Base-by-base conservation (phyloP, 1,140 invertebrate species). In the Amphibalanus amphitrite region DNA sequence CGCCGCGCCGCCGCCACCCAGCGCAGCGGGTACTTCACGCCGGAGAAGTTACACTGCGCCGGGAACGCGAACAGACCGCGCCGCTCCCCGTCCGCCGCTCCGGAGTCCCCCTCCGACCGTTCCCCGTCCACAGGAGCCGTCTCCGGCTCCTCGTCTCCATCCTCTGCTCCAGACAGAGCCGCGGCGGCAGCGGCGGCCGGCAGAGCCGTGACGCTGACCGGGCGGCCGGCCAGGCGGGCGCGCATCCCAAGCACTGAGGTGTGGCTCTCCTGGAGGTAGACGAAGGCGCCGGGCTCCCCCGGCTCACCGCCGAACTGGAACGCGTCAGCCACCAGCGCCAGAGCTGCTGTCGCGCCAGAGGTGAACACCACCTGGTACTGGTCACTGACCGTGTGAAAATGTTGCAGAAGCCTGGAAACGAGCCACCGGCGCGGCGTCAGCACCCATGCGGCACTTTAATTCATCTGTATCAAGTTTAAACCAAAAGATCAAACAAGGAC, bases 11-110 rank as follows among this genome's bases (percentile, higher is more conserved):
- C 78, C 40, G 84, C 72, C 67, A 95, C 87, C 85, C 90, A 89
- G 0, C 83, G 74, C 23, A 96, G 77, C 0, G 92, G 90, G 80
- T 93, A 92, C 80, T 96, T 97, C 65, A 84, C 84, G 17, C 95
- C 95, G 77, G 89, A 93, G 78, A 96, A 98, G 81, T 98, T 98
- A 76, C 91, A 94, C 79, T 97, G 91, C 0, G 91, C 94, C 0
- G 95, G 90, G 79, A 90, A 95, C 0, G 86, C 91, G 77, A 97
- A 87, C 28, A 97, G 82, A 23, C 87, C 88, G 77, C 87, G 47
- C 1, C 47, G 47, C 47, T 8, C 1, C 13, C 23, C 6, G 47
- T 15, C 4, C 33, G 4, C 33, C 4, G 33, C 33, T 38, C 33
- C 33, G 33, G 4, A 38, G 33, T 4, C 33, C 33, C 33, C 15